phyloP scores from a whole-genome alignment of 2,797 vertebrate species.

The Danio jaintianensis region DNA sequence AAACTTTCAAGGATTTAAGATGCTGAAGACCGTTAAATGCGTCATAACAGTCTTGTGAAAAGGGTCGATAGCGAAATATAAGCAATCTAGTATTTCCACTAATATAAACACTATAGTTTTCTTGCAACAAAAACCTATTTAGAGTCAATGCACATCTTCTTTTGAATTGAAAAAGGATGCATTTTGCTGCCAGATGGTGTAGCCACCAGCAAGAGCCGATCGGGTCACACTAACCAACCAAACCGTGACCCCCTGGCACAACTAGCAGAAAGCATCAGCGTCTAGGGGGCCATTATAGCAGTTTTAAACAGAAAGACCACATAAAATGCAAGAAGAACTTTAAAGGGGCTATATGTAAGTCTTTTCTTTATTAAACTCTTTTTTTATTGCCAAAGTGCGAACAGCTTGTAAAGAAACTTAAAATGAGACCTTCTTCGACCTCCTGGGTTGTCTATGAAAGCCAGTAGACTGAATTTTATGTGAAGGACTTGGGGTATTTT shows the following conservation, averaged over 20 bases:
- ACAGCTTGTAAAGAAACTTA: no score
- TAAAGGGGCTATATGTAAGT: background rate
- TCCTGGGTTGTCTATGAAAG: no score
- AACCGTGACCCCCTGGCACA: conserved; percentile 8
- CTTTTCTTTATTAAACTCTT: no score
- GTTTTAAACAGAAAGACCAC: background rate
- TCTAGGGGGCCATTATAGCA: conserved; percentile 16
- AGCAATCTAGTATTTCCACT: background rate
- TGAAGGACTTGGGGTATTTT: no score
- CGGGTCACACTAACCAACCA: background rate
- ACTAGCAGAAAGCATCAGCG: background rate
- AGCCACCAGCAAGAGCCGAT: conserved; percentile 12
- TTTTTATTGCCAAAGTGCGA: no score
- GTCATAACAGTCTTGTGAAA: no score
- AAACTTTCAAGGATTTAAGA: no score
- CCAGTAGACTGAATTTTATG: no score
- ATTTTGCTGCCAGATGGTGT: conserved; percentile 13
- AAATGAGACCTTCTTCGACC: no score
- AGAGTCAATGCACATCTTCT: background rate
- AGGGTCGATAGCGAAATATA: background rate
- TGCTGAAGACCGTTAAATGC: no score
- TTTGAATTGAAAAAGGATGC: background rate
- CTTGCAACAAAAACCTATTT: no score
- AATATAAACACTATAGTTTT: background rate
- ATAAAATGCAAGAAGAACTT: background rate